phyloP scores from a whole-genome alignment of 2,113 vertebrate species.

The Lipophrys pholis region DNA sequence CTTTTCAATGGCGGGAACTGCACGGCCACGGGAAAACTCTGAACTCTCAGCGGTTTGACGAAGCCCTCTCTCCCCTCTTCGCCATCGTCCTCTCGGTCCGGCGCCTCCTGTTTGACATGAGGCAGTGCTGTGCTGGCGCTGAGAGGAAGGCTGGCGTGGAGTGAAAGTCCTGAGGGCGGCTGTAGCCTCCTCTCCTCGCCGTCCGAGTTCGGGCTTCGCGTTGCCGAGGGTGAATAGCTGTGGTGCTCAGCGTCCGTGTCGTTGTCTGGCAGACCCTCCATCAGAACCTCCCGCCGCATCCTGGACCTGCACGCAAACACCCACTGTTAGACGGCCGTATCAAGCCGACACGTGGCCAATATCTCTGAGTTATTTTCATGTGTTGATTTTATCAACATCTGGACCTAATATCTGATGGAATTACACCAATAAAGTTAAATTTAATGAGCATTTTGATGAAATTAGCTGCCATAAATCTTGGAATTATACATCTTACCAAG shows the following conservation, averaged over 20 bases:
- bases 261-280: conserved; percentile 92
- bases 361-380: too few relatives aligned
- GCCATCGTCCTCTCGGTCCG: conserved; percentile 73
- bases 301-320: conserved; percentile 88
- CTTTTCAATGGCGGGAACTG: conserved; percentile 79
- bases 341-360: too few relatives aligned
- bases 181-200: conserved; percentile 86
- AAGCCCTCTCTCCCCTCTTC: conserved; percentile 75
- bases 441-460: too few relatives aligned
- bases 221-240: conserved; percentile 73
- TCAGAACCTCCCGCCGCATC: conserved; percentile 95
- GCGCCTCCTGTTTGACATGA: conserved; percentile 88
- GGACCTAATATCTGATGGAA: too few relatives aligned
- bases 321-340: not conserved
- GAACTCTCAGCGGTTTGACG: conserved; percentile 58
- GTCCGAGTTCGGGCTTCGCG: conserved; percentile 87
- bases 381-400: too few relatives aligned
- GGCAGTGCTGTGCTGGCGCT: conserved; percentile 60
- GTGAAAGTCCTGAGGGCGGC: conserved; percentile 59
- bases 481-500: too few relatives aligned
- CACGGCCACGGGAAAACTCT: conserved; percentile 71
- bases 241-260: conserved; percentile 90
- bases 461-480: too few relatives aligned
- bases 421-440: too few relatives aligned
- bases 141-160: conserved; percentile 30